Conservation (phyloP, 2,888 invertebrate genomes). For the Limnephilus rhombicus region DNA sequence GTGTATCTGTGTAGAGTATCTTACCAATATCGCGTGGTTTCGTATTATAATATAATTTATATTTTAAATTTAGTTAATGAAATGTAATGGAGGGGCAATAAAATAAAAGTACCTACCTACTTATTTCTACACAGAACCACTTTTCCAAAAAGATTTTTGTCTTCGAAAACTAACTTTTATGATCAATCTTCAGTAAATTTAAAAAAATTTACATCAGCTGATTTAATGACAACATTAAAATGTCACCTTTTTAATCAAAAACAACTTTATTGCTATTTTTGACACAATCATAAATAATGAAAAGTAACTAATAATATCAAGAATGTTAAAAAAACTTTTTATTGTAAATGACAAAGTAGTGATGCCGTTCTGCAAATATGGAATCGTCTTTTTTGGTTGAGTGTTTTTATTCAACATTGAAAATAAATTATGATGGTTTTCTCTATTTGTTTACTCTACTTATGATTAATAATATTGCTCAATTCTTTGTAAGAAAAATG, state of each 20-base stretch:
- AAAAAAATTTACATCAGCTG: not conserved
- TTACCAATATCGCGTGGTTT: not conserved
- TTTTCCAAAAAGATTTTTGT: not conserved
- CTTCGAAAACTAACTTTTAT: not conserved
- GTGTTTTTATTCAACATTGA: not conserved
- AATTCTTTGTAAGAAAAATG: conserved; percentile 60
- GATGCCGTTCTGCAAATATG: not conserved
- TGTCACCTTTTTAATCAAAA: not conserved
- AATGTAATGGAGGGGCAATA: not conserved
- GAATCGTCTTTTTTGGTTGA: not conserved
- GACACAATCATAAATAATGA: not conserved
- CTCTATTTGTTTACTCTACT: conserved; percentile 5
- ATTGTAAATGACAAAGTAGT: not conserved
- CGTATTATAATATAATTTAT: not conserved
- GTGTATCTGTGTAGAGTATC: not conserved
- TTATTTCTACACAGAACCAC: not conserved
- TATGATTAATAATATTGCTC: conserved; percentile 55
- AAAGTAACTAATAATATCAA: not conserved
- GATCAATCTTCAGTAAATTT: not conserved
- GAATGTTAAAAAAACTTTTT: not conserved
- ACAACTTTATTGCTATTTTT: not conserved
- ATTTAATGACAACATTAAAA: not conserved
- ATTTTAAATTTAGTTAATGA: conserved; percentile 1
- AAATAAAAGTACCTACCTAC: not conserved
- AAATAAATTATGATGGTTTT: not conserved